These are phyloP conservation scores for Pelagia noctiluca DNA, from an alignment of 30 jellyfish, hydroid and myxozoan genomes.

Conservation along the genomic window DNA sequence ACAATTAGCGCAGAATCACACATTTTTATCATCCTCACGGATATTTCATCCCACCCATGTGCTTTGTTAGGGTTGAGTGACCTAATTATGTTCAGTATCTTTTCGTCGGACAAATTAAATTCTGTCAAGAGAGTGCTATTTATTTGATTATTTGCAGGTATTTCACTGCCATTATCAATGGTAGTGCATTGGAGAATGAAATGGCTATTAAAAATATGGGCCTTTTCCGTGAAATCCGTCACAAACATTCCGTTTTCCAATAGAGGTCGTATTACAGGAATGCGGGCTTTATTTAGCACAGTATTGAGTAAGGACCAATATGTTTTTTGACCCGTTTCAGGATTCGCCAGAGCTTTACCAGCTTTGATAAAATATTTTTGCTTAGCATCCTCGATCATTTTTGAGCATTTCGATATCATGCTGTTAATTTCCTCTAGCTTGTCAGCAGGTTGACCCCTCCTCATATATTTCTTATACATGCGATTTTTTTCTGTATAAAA, in stretches of 20 bases:
- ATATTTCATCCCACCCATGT: too few species aligned
- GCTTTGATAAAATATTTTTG: constrained; percentile 10
- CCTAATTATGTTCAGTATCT: too few species aligned
- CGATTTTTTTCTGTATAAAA: constrained; percentile 22
- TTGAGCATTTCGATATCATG: constrained; percentile 10
- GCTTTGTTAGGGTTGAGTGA: too few species aligned
- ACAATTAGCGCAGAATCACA: too few species aligned
- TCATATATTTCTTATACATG: constrained; percentile 21
- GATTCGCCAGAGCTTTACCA: constrained; percentile 35
- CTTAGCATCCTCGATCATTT: constrained; percentile 40
- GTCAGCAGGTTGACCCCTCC: constrained; percentile 38
- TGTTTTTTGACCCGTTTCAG: constrained; percentile 43
- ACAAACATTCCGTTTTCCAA: too few species aligned
- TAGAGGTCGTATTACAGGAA: constrained; percentile 53
- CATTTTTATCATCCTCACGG: too few species aligned
- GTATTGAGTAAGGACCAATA: constrained; percentile 45
- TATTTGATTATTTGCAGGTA: too few species aligned
- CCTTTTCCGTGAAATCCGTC: constrained; percentile 55
- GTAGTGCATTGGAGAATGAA: too few species aligned
- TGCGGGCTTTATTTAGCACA: constrained; percentile 14
- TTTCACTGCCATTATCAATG: too few species aligned
- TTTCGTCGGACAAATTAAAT: too few species aligned
- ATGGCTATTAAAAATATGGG: constrained; percentile 33
- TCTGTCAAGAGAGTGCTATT: too few species aligned
- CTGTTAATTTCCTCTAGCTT: constrained; percentile 22